A percentile compares a stretch with the other conserved stretches of the same genome.
phyloP scores from a whole-genome alignment of 2,888 invertebrate species.

The Oxystoma pomonae region DNA sequence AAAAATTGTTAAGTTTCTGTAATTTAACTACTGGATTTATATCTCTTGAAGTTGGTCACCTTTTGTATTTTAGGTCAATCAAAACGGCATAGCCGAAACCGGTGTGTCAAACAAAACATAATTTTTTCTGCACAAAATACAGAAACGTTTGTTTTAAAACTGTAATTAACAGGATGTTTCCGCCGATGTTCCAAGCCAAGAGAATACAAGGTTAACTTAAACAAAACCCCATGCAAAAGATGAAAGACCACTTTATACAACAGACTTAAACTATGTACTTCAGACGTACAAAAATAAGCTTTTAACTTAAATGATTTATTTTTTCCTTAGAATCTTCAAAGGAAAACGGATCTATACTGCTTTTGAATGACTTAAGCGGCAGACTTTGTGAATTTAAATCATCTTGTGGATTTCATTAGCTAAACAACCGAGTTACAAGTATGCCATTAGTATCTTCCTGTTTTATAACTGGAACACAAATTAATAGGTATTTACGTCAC shows the following conservation, averaged over 20 bases:
- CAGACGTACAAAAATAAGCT: background rate
- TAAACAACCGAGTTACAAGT: background rate
- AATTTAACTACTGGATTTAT: too few species aligned
- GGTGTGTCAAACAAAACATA: too few species aligned
- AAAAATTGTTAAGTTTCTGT: too few species aligned
- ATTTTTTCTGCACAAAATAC: too few species aligned
- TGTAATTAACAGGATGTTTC: too few species aligned
- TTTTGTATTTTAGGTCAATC: too few species aligned
- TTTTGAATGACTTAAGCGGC: background rate
- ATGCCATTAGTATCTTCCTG: background rate
- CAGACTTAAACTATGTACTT: background rate
- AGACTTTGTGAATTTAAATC: background rate
- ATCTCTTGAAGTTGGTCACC: too few species aligned
- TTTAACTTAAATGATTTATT: background rate
- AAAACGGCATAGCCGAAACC: too few species aligned
- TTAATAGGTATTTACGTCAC: too few species aligned
- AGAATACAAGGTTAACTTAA: too few species aligned
- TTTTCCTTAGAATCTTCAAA: background rate
- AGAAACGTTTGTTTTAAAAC: too few species aligned
- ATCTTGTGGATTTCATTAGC: background rate
- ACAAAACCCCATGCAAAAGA: background rate
- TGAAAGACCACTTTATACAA: background rate
- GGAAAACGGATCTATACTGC: background rate
- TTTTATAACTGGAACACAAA: background rate
- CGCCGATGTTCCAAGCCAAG: too few species aligned